Evolutionary conservation across 2,888 invertebrate genomes (phyloP).

Genomic region (Phragmatobia fuliginosa): DNA sequence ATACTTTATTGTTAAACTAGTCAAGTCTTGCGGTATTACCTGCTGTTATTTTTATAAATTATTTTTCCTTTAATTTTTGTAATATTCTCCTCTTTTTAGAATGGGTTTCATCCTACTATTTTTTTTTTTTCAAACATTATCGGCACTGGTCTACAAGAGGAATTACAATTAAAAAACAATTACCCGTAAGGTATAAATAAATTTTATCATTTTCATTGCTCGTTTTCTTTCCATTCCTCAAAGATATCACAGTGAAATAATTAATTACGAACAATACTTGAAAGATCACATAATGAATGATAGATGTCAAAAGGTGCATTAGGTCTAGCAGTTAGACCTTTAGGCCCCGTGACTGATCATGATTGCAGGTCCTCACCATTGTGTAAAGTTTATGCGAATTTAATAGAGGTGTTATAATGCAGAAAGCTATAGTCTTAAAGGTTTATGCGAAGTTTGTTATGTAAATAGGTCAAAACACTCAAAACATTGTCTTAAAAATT

Average conservation of each 20-base stretch:
- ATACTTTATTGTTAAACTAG: background rate
- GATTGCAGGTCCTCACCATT: background rate
- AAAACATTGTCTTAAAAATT: background rate
- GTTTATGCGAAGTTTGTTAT: background rate
- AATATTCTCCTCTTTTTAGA: too few relatives aligned
- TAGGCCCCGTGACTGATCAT: slow-evolving; percentile 4
- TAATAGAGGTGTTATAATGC: background rate
- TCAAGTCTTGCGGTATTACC: too few relatives aligned
- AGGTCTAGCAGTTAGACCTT: background rate
- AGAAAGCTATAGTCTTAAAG: background rate
- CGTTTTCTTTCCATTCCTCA: background rate
- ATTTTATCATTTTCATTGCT: background rate
- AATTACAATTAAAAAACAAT: too few relatives aligned
- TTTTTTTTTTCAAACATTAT: too few relatives aligned
- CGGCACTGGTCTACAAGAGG: too few relatives aligned
- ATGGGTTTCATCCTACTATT: too few relatives aligned
- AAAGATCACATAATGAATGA: background rate
- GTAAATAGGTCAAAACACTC: background rate
- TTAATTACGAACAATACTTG: too few relatives aligned
- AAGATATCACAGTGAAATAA: background rate
- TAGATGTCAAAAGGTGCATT: background rate
- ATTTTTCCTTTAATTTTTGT: too few relatives aligned
- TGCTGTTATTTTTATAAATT: too few relatives aligned
- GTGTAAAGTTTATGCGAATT: slow-evolving; percentile 3
- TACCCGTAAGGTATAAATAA: too few relatives aligned